Evolutionary conservation across 2,888 invertebrate genomes (phyloP).

Genomic region (Argyra leucocephala): DNA sequence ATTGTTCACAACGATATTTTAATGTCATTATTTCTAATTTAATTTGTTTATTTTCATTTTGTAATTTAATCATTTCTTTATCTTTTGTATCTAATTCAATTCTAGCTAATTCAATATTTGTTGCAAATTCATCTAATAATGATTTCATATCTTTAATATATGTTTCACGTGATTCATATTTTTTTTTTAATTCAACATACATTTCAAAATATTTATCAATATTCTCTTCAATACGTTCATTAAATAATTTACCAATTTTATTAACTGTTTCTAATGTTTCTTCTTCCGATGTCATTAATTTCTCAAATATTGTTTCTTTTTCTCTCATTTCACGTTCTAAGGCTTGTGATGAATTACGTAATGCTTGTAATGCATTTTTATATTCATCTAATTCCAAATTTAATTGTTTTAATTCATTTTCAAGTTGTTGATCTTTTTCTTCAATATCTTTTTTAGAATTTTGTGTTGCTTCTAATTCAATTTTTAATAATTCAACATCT

Average conservation of each 20-base stretch:
- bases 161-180: conserved; percentile 40
- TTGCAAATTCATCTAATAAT: conserved; percentile 41
- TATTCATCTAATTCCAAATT: conserved; percentile 34
- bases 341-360: conserved; percentile 36
- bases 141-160: conserved; percentile 44
- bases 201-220: conserved; percentile 40
- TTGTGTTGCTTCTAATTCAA: conserved; percentile 38
- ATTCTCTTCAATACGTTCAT: conserved; percentile 41
- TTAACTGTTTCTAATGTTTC: conserved; percentile 43
- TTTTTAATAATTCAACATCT: conserved; percentile 41
- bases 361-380: conserved; percentile 30
- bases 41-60: conserved; percentile 40
- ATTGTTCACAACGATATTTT: conserved; percentile 28
- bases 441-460: conserved; percentile 37
- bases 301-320: conserved; percentile 41
- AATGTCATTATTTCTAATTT: conserved; percentile 41
- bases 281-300: conserved; percentile 40
- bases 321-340: conserved; percentile 41
- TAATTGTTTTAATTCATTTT: conserved; percentile 32
- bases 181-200: conserved; percentile 40
- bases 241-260: conserved; percentile 44
- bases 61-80: conserved; percentile 34
- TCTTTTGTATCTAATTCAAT: conserved; percentile 42
- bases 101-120: conserved; percentile 41
- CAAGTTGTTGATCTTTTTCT: conserved; percentile 33